Conservation (phyloP, 2,797 vertebrate species). For the Echeneis naucrates region DNA sequence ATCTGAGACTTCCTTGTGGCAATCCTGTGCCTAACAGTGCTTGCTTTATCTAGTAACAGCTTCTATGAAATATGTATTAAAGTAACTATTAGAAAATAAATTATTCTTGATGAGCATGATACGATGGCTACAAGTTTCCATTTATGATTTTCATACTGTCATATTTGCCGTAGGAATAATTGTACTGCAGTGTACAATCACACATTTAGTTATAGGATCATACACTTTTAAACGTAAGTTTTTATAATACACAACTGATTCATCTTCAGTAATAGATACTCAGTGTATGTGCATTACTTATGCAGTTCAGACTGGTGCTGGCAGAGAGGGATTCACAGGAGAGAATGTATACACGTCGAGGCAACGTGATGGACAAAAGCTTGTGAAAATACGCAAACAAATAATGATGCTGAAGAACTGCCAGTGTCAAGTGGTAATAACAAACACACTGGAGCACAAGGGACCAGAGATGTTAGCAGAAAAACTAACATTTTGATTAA, state of each 20-base stretch:
- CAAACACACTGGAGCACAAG: neutral
- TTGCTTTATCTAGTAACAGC: conserved; percentile 27
- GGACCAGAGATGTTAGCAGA: neutral
- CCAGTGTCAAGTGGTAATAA: neutral
- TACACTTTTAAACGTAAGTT: neutral
- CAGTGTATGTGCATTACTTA: neutral
- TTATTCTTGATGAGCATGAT: too few relatives aligned
- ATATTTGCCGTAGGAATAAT: conserved; percentile 22
- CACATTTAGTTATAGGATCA: neutral
- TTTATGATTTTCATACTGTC: conserved; percentile 14
- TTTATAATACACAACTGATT: neutral
- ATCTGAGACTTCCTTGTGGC: conserved; percentile 22
- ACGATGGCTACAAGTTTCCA: conserved; percentile 29
- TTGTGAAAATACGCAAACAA: neutral
- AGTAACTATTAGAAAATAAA: conserved; percentile 28
- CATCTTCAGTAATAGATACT: neutral
- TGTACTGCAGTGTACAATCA: neutral
- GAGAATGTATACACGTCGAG: neutral
- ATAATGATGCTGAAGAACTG: neutral
- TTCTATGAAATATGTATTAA: conserved; percentile 26
- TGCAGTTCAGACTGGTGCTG: neutral
- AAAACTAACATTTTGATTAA: neutral
- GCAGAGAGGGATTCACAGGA: neutral
- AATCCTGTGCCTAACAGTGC: conserved; percentile 16
- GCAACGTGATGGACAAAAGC: neutral